Evolutionary conservation across 2,888 invertebrate species (phyloP).

Genomic region (Diarsia mendica): DNA sequence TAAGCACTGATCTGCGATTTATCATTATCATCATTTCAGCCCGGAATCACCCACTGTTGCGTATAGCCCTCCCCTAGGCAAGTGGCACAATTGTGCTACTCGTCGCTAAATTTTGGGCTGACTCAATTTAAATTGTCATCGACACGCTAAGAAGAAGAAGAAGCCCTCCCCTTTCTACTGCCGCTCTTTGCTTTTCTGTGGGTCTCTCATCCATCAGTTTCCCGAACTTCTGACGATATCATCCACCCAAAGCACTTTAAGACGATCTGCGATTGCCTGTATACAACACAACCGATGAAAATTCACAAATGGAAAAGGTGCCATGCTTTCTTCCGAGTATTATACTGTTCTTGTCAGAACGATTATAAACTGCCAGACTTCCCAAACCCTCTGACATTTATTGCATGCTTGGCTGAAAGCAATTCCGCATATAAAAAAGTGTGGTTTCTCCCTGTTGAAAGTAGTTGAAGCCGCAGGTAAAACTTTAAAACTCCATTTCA

Average conservation of each 20-base stretch:
- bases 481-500: constrained; percentile 10
- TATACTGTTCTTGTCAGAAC: neutral
- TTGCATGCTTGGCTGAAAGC: neutral
- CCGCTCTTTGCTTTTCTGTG: no score
- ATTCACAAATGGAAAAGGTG: neutral
- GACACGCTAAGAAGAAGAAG: no score
- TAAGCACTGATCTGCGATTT: neutral
- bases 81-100: no score
- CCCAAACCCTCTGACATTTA: neutral
- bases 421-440: neutral
- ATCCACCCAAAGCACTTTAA: no score
- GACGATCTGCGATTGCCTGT: neutral
- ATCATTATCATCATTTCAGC: no score
- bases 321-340: neutral
- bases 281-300: neutral
- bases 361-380: neutral
- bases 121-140: no score
- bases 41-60: no score
- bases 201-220: no score
- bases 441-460: neutral
- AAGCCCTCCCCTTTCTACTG: no score
- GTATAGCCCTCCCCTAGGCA: no score
- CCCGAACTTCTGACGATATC: no score
- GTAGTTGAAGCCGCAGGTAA: neutral
- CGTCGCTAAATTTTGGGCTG: no score